Evolutionary conservation across 2,113 vertebrate genomes (phyloP).

Genomic region (Lampris incognitus): DNA sequence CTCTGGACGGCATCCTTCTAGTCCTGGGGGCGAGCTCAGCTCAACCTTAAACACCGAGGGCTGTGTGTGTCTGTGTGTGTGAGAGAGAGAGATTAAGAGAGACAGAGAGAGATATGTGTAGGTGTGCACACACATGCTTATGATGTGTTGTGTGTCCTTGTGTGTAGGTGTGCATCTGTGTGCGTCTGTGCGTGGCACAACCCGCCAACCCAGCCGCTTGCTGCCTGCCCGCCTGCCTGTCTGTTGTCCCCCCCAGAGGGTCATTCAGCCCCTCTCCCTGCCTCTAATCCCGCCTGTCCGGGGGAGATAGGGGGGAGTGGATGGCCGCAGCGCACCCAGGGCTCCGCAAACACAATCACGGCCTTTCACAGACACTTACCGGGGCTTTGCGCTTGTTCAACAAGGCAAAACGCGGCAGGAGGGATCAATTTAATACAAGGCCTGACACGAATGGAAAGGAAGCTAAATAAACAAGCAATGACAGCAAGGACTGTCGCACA

Average conservation of each 20-base stretch:
- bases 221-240: slow-evolving; percentile 40
- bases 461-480: slow-evolving; percentile 80
- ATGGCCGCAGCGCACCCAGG: slow-evolving; percentile 63
- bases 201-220: slow-evolving; percentile 51
- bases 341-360: slow-evolving; percentile 77
- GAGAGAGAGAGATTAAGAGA: background rate
- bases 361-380: slow-evolving; percentile 79
- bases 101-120: slow-evolving; percentile 17
- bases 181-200: slow-evolving; percentile 16
- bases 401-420: slow-evolving; percentile 75
- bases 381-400: slow-evolving; percentile 78
- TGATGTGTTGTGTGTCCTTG: slow-evolving; percentile 32
- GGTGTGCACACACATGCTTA: slow-evolving; percentile 28
- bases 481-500: slow-evolving; percentile 66
- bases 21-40: slow-evolving; percentile 39
- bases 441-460: slow-evolving; percentile 71
- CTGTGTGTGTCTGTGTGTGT: slow-evolving; percentile 11
- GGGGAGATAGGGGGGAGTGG: slow-evolving; percentile 76
- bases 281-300: slow-evolving; percentile 79
- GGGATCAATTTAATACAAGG: slow-evolving; percentile 77
- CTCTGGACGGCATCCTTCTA: slow-evolving; percentile 40
- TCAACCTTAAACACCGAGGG: slow-evolving; percentile 24
- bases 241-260: slow-evolving; percentile 59
- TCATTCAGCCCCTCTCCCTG: slow-evolving; percentile 73
- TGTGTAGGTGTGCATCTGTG: slow-evolving; percentile 47